phyloP scores from a whole-genome alignment of 2,113 vertebrate genomes.

The Sula dactylatra region DNA sequence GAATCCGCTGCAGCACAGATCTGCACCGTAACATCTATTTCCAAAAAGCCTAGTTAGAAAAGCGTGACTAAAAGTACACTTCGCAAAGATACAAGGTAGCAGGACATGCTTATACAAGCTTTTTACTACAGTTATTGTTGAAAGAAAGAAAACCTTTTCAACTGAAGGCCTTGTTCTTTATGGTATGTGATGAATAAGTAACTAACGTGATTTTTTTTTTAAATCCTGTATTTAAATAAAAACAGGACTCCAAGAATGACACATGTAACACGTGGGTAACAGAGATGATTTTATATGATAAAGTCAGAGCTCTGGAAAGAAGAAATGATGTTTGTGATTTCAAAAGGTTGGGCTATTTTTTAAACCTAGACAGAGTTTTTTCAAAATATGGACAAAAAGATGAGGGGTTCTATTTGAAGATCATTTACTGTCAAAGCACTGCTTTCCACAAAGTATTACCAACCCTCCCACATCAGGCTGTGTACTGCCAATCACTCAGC shows the following conservation, averaged over 20 bases:
- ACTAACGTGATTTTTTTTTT: background rate
- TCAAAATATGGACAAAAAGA: background rate
- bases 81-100: background rate
- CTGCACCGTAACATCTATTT: background rate
- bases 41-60: background rate
- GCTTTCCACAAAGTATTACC: background rate
- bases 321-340: background rate
- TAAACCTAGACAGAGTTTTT: background rate
- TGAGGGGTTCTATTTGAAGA: background rate
- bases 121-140: background rate
- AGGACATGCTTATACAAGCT: background rate
- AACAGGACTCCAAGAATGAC: background rate
- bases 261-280: background rate
- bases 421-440: background rate
- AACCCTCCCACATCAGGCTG: accelerated
- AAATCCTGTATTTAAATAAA: background rate
- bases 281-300: background rate
- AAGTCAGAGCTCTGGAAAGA: background rate
- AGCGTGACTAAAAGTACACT: background rate
- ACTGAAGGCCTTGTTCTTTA: slow-evolving; percentile 8
- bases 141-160: background rate
- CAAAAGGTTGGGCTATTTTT: background rate
- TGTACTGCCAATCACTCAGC: background rate
- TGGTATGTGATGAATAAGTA: slow-evolving; percentile 5
- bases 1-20: background rate